phyloP scores from a whole-genome alignment of 2,797 vertebrate genomes.

The Eremophila alpestris region DNA sequence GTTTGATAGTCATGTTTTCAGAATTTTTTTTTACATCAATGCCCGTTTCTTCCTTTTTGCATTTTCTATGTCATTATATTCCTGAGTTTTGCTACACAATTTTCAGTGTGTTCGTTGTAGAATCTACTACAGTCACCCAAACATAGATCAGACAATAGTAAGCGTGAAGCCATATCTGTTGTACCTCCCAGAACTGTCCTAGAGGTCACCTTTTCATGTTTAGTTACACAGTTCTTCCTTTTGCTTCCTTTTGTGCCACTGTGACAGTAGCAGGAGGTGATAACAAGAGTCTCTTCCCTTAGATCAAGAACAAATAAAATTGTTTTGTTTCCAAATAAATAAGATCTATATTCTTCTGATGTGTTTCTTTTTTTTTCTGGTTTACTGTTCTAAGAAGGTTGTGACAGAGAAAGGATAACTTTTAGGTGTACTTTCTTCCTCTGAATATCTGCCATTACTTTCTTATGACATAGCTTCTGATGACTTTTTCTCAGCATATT shows the following conservation, averaged over 20 bases:
- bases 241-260: not conserved
- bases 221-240: not conserved
- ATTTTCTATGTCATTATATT: not conserved
- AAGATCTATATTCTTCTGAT: not conserved
- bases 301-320: not conserved
- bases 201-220: not conserved
- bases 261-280: not conserved
- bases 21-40: not conserved
- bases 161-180: not conserved
- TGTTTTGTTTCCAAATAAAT: not conserved
- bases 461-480: not conserved
- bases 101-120: not conserved
- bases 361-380: not conserved
- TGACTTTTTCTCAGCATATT: not conserved
- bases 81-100: not conserved
- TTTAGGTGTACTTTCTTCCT: not conserved
- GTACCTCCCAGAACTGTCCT: not conserved
- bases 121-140: not conserved
- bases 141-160: not conserved
- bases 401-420: not conserved
- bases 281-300: not conserved
- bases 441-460: not conserved
- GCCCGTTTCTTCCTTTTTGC: not conserved
- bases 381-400: not conserved
- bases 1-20: not conserved